Evolutionary conservation across 1,140 invertebrate genomes (phyloP).

Genomic region (Zophobas morio): DNA sequence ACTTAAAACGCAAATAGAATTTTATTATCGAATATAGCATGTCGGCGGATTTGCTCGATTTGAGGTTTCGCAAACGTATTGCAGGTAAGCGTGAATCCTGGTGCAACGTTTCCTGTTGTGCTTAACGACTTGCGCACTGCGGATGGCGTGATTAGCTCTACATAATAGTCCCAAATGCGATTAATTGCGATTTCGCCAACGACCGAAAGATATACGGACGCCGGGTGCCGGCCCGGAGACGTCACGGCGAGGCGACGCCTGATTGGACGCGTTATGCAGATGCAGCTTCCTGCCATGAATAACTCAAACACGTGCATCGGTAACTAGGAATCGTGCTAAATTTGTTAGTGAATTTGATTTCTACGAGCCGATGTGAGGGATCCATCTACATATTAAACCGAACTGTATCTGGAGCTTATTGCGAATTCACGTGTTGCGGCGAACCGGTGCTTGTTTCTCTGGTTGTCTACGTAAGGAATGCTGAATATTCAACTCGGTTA

Average conservation of each 20-base stretch:
- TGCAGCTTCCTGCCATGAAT: conserved; percentile 25
- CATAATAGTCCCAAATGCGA: background rate
- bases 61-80: conserved; percentile 1
- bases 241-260: too few species aligned
- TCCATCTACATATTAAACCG: conserved; percentile 7
- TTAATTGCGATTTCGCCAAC: background rate
- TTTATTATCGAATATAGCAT: conserved; percentile 16
- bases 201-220: too few species aligned
- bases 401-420: conserved; percentile 19
- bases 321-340: conserved; percentile 42
- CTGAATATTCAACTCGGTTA: conserved; percentile 28
- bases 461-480: conserved; percentile 23
- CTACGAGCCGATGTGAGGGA: conserved; percentile 7
- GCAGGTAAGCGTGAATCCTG: conserved; percentile 14
- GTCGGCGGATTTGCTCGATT: conserved; percentile 5
- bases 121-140: conserved; percentile 45
- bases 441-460: conserved; percentile 10
- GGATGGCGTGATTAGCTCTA: conserved; percentile 46
- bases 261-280: too few species aligned
- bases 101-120: conserved; percentile 18
- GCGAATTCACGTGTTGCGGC: conserved; percentile 25
- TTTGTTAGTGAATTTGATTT: conserved; percentile 26
- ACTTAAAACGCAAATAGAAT: too few species aligned
- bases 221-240: too few species aligned
- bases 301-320: conserved; percentile 38